phyloP scores from a whole-genome alignment of 2,797 vertebrate genomes.

The Protosalanx chinensis region DNA sequence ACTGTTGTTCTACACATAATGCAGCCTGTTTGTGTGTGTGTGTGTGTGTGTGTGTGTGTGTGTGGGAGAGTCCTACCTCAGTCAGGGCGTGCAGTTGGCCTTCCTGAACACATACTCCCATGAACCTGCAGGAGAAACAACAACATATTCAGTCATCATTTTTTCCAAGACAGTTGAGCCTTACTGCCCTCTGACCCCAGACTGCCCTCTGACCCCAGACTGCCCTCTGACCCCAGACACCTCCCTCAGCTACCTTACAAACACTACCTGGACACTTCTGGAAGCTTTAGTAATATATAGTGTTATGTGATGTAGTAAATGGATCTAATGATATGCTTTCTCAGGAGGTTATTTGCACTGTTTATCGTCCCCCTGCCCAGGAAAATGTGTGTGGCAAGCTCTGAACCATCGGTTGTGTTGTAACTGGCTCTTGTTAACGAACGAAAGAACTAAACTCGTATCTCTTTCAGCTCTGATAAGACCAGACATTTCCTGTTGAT shows the following conservation, averaged over 20 bases:
- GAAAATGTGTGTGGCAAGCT: too few species aligned
- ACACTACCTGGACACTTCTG: too few species aligned
- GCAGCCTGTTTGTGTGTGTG: slow-evolving; percentile 16
- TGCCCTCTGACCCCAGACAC: background rate
- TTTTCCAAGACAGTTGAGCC: background rate
- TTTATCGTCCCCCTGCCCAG: too few species aligned
- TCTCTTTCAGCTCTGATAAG: too few species aligned
- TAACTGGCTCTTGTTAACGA: too few species aligned
- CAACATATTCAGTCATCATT: background rate
- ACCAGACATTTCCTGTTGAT: too few species aligned
- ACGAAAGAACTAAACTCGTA: too few species aligned
- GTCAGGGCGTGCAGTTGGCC: slow-evolving; percentile 96
- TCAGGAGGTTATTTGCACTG: too few species aligned
- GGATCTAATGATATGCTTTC: too few species aligned
- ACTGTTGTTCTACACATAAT: slow-evolving; percentile 14
- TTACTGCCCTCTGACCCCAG: background rate
- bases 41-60: slow-evolving; percentile 22
- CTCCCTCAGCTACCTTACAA: background rate
- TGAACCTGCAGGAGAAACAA: slow-evolving; percentile 80
- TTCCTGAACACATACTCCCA: slow-evolving; percentile 97
- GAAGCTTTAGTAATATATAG: too few species aligned
- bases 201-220: background rate
- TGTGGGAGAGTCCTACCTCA: slow-evolving; percentile 82
- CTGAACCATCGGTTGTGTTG: too few species aligned
- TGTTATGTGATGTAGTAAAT: too few species aligned